Base-by-base conservation (phyloP, 1,140 invertebrate species). In the Lucilia sericata region DNA sequence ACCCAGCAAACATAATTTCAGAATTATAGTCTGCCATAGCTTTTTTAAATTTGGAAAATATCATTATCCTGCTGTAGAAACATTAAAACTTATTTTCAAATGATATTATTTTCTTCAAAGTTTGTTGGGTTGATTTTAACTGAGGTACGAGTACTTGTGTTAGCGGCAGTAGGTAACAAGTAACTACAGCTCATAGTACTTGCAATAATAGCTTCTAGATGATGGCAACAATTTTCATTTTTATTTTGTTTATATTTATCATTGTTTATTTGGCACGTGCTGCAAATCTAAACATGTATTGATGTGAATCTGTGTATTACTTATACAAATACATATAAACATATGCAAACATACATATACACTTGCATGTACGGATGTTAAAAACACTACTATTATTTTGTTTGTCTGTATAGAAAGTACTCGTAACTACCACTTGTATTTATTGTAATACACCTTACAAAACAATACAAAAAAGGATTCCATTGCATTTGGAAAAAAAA, bases 231-330 rank as follows among this genome's bases (percentile, higher is more conserved):
- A 60, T 60, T 60, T 60, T 60, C 55, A 70, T 70, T 70, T 55
- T 70, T 70, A 70, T 70, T 70, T 21, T 70, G 19, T 70, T 70
- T 70, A 70, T 70, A 70, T 21, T 70, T 21, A 70, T 70, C 65
- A 70, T 70, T 70, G 65, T 70, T 70, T 70, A 70, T 70, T 70
- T 70, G 65, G 65, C 65, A 70, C 65, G 65, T 70, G 65, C 19
- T 25, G 7, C 65, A 70, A 9, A 25, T 70, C n/a, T 70, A 8
- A 0, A 60, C 55, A 60, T 17, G 21, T 25, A 30, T 30, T 30
- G 25, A 21, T 70, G 55, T 70, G n/a, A 30, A 30, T 19, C n/a
- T 70, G 21, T 21, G 7, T 70, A 25, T 21, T 25, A 21, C n/a
- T 70, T 55, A n/a, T 17, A 42, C 55, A 60, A 17, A 70, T 70